These are phyloP conservation scores for Schizopygopsis malacanthus DNA, from an alignment of 2,797 vertebrate genomes.

Conservation along the genomic window DNA sequence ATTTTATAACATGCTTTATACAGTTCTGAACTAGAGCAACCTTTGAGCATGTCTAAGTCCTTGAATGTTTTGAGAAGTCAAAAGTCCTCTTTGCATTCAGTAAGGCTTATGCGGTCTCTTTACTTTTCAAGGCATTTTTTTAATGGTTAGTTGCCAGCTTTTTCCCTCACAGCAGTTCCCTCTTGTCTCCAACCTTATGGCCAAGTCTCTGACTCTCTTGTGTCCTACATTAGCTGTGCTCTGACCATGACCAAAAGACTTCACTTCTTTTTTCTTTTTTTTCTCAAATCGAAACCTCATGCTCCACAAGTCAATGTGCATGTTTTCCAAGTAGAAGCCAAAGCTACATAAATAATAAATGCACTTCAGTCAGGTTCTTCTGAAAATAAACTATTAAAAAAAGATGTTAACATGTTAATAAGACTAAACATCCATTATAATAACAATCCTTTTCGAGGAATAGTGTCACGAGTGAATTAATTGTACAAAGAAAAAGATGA, in stretches of 20 bases:
- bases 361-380: not conserved
- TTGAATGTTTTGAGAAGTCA: constrained; percentile 38
- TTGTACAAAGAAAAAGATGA: too few species aligned
- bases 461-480: not conserved
- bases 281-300: not conserved
- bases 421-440: not conserved
- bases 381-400: constrained; percentile 10
- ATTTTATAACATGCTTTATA: constrained; percentile 10
- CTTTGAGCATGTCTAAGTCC: constrained; percentile 16
- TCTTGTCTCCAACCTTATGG: not conserved
- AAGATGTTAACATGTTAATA: not conserved
- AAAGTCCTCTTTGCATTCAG: constrained; percentile 27
- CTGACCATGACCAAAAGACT: constrained; percentile 33
- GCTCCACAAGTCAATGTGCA: not conserved
- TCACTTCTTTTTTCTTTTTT: not conserved
- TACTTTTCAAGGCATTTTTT: constrained; percentile 8
- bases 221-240: constrained; percentile 10
- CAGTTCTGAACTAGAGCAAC: not conserved
- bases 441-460: not conserved
- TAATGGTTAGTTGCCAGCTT: not conserved
- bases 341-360: not conserved
- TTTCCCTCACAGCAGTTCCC: not conserved
- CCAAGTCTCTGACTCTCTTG: constrained; percentile 4
- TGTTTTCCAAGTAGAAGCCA: not conserved
- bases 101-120: not conserved